Percentiles rank a stretch among this genome's conserved stretches.
Conservation (phyloP, 1,140 invertebrate genomes). For the Leguminivora glycinivorella region DNA sequence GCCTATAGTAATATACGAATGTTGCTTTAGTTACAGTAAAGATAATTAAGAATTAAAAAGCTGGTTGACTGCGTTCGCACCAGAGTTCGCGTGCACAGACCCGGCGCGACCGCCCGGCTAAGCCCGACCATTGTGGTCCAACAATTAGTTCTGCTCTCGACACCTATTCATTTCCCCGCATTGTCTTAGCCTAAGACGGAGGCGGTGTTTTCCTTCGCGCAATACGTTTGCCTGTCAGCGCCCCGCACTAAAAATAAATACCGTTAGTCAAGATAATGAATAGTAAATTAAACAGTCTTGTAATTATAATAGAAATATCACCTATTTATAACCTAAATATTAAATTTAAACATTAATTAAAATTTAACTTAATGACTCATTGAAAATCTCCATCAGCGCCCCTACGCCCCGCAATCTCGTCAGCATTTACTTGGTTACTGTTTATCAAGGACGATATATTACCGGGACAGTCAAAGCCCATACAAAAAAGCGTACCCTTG, state of each 20-base stretch:
- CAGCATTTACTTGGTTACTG: too few species aligned
- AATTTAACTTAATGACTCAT: too few species aligned
- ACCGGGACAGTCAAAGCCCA: too few species aligned
- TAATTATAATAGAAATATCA: too few species aligned
- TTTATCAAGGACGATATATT: too few species aligned
- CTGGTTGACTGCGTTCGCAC: neutral
- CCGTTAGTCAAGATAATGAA: conserved; percentile 4
- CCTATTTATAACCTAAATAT: too few species aligned
- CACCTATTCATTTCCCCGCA: conserved; percentile 68
- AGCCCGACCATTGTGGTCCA: conserved; percentile 54
- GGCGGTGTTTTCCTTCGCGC: conserved; percentile 48
- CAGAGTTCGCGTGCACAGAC: conserved; percentile 39
- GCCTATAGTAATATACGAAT: neutral
- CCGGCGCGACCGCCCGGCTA: conserved; percentile 42
- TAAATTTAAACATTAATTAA: too few species aligned
- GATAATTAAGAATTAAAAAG: neutral
- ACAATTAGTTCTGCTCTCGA: conserved; percentile 69
- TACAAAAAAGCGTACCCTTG: too few species aligned
- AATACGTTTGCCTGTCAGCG: conserved; percentile 39
- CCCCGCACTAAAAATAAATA: conserved; percentile 12
- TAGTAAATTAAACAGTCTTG: neutral
- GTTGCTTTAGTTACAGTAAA: neutral
- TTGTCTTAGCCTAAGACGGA: conserved; percentile 56
- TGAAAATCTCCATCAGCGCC: too few species aligned
- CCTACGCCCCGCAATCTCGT: too few species aligned